Conservation (phyloP, 2,888 invertebrate species). For the Cephus runcator region DNA sequence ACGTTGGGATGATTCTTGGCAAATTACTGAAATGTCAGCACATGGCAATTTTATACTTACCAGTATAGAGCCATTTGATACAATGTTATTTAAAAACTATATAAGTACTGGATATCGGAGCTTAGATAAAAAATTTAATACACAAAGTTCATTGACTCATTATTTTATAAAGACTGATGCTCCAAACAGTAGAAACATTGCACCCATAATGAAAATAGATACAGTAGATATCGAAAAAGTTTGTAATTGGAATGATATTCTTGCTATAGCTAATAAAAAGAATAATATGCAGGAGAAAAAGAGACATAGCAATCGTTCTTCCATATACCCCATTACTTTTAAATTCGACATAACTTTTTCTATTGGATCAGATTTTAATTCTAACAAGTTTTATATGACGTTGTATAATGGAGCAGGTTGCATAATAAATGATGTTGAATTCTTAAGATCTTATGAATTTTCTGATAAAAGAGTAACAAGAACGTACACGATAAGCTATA, state of each 20-base stretch:
- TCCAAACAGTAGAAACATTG: slow-evolving; percentile 12
- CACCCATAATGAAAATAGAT: slow-evolving; percentile 21
- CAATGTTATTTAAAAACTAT: slow-evolving; percentile 60
- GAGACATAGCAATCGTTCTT: not conserved
- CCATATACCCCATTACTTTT: slow-evolving; percentile 44
- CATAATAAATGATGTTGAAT: slow-evolving; percentile 53
- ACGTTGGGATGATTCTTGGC: slow-evolving; percentile 69
- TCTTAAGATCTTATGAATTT: slow-evolving; percentile 51
- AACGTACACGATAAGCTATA: slow-evolving; percentile 61
- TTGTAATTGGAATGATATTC: slow-evolving; percentile 37
- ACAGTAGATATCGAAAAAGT: slow-evolving; percentile 28
- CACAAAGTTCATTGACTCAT: slow-evolving; percentile 56
- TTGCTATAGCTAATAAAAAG: not conserved
- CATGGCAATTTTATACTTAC: slow-evolving; percentile 65
- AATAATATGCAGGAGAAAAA: not conserved
- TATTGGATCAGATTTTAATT: slow-evolving; percentile 36
- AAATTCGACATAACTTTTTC: slow-evolving; percentile 59
- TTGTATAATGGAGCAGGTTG: slow-evolving; percentile 56
- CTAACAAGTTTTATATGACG: slow-evolving; percentile 41
- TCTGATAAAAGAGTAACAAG: slow-evolving; percentile 43
- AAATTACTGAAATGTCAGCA: slow-evolving; percentile 69
- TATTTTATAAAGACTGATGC: slow-evolving; percentile 38
- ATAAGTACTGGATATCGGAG: slow-evolving; percentile 66
- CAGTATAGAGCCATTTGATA: slow-evolving; percentile 60
- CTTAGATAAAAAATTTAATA: slow-evolving; percentile 59